Evolutionary conservation across 2,113 vertebrate species (phyloP).

Genomic region (Erpornis zantholeuca): DNA sequence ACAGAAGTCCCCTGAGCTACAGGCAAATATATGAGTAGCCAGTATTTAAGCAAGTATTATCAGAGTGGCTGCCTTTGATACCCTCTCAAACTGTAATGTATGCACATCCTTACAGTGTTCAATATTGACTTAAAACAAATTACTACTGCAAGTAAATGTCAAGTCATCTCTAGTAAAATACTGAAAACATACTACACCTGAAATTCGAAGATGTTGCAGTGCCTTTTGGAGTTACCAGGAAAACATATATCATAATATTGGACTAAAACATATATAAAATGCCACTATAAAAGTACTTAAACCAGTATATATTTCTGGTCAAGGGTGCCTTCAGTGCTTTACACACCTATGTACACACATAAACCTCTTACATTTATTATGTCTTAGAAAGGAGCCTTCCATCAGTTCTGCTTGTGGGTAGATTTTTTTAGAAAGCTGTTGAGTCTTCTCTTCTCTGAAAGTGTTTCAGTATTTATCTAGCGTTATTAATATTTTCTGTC

Average conservation of each 20-base stretch:
- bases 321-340: neutral
- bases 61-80: neutral
- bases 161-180: neutral
- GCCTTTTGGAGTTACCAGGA: neutral
- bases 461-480: neutral
- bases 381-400: neutral
- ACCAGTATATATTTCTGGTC: neutral
- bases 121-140: constrained; percentile 50
- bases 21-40: neutral
- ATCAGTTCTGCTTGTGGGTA: neutral
- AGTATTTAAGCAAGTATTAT: constrained; percentile 29
- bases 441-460: neutral
- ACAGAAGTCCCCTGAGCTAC: neutral
- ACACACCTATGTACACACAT: neutral
- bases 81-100: neutral
- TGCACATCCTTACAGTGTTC: constrained; percentile 3
- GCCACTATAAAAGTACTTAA: neutral
- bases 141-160: constrained; percentile 24
- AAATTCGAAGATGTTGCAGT: neutral
- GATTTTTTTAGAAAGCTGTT: neutral
- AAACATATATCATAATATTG: neutral
- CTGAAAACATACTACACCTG: neutral
- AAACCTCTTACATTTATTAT: neutral
- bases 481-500: neutral
- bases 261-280: neutral